Base-by-base conservation (phyloP, 2,888 invertebrate genomes). In the Ditula angustiorana region DNA sequence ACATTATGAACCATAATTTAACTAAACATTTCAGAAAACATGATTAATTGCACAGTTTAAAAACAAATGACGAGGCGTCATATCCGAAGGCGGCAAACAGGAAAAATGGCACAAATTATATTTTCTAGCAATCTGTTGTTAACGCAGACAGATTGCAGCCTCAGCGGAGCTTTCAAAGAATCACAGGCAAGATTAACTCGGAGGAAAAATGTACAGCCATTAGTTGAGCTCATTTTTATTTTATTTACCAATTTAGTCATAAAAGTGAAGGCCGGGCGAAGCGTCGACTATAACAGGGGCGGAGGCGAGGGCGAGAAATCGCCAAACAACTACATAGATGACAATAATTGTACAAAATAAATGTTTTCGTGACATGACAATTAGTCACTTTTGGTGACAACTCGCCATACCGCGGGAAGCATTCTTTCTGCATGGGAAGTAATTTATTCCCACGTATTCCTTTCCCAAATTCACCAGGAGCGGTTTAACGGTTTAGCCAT, bases 181-280 rank as follows among this genome's bases (percentile, higher is more conserved):
- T 60, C 56, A 28, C 26, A 8, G 47, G 53, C 50, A 8, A 58
- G 55, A 68, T 68, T 68, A 67, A 68, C 53, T 58, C 19, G 24
- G n/a, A 30, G 53, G 67, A 68, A 66, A 64, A 67, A 68, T 68
- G 64, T 46, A 24, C 13, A 26, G 49, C 33, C 67, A 63, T 68
- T 67, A 67, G 67, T 66, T 24, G 49, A 35, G 63, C 58, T 58
- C 61, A 64, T 64, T 67, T 68, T 67, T 68, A 61, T n/a, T 67
- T 68, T 67, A 64, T 67, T 67, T 64, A 59, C 53, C 61, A 68
- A 66, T 68, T 68, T 59, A 60, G 41, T 50, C 57, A 50, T 57
- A 50, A 50, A 55, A 33, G 37, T 55, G 37, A 46, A 16, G 24
- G 41, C 11, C 47, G n/a, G 23, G 35, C 37, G 28, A 28, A 1